Percentiles rank a stretch among this genome's conserved stretches.
These are phyloP conservation scores for Halisarca cf. caerulea DNA, from an alignment of 37 sponge, comb jelly and placozoan species.

Conservation along the genomic window DNA sequence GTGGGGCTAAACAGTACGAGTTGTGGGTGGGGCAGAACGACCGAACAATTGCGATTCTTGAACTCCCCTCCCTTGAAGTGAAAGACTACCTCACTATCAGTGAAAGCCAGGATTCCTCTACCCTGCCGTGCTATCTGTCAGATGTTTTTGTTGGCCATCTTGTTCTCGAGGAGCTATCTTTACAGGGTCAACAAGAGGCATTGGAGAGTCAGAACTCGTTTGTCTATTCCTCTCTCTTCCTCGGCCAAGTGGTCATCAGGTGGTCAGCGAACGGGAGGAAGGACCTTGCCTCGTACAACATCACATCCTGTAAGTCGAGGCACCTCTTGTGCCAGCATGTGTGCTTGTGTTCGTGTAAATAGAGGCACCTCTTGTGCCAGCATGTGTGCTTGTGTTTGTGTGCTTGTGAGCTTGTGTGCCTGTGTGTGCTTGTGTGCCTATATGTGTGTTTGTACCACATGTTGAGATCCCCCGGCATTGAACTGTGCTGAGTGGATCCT, in stretches of 20 bases:
- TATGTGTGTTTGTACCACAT: background rate
- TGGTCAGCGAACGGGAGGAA: constrained; percentile 30
- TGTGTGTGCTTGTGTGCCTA: background rate
- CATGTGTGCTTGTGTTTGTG: no score
- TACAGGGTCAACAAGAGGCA: background rate
- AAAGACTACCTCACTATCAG: constrained; percentile 38
- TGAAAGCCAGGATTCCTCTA: constrained; percentile 43
- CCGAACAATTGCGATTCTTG: constrained; percentile 42
- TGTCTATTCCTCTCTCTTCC: constrained; percentile 58
- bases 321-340: no score
- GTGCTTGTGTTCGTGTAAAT: no score
- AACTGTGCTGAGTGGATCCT: no score
- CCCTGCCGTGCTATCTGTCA: constrained; percentile 44
- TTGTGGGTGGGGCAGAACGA: constrained; percentile 80
- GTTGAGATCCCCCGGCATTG: background rate
- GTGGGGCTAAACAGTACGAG: constrained; percentile 15
- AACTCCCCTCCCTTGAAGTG: constrained; percentile 32
- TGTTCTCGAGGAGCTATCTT: background rate
- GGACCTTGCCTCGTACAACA: background rate
- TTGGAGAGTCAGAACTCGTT: background rate
- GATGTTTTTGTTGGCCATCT: constrained; percentile 7
- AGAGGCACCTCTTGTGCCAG: no score
- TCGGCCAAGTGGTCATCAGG: constrained; percentile 61
- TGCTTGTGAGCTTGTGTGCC: no score
- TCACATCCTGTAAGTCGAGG: background rate